Evolutionary conservation across 2,113 vertebrate species (phyloP).

Genomic region (Desmodus rotundus): DNA sequence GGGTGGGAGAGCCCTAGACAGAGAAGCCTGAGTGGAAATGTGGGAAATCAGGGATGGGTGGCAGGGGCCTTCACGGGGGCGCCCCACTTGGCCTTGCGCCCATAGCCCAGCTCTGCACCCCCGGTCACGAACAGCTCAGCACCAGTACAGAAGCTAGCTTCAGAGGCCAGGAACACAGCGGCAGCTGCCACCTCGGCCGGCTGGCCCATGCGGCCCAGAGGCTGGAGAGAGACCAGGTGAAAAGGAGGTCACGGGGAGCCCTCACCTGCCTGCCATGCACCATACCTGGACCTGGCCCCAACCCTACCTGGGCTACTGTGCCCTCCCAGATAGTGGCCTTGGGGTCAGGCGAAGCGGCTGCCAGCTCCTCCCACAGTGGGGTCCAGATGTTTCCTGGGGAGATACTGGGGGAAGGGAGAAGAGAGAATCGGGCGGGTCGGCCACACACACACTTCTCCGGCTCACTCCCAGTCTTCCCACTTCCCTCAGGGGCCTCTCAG

Average conservation of each 20-base stretch:
- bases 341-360: slow-evolving; percentile 70
- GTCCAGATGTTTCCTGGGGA: slow-evolving; percentile 89
- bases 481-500: rapidly evolving
- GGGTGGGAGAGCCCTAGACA: background rate
- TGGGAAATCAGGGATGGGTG: background rate
- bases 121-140: slow-evolving; percentile 83
- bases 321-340: slow-evolving; percentile 74
- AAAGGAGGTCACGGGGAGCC: background rate
- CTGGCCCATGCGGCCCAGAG: slow-evolving; percentile 87
- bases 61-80: background rate
- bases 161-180: slow-evolving; percentile 83
- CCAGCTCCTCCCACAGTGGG: slow-evolving; percentile 83
- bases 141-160: slow-evolving; percentile 88
- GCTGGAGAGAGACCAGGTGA: slow-evolving; percentile 71
- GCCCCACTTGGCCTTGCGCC: slow-evolving; percentile 69
- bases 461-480: background rate
- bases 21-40: background rate
- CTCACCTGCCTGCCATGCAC: rapidly evolving
- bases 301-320: slow-evolving; percentile 78
- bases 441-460: too few relatives aligned
- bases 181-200: slow-evolving; percentile 82
- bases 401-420: slow-evolving; percentile 73
- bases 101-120: slow-evolving; percentile 87
- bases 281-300: rapidly evolving
- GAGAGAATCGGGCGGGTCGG: background rate